Base-by-base conservation (phyloP, 2,888 invertebrate genomes). In the Liposcelis brunnea region DNA sequence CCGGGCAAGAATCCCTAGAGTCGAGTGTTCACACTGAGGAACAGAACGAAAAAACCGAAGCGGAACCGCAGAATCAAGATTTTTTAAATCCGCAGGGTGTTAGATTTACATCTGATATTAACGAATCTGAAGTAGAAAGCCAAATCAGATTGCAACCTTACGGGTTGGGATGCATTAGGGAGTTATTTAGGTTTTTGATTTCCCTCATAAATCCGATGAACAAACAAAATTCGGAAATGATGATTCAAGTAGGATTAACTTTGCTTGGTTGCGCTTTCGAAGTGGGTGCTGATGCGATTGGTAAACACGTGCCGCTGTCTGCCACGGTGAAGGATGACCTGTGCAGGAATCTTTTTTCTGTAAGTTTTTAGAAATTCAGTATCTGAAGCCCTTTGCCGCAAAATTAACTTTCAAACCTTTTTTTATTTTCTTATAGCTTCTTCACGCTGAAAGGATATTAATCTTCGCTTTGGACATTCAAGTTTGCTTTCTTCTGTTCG, bases 261-360 rank as follows among this genome's bases (percentile, higher is more conserved):
- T 69, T 99, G 46, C 71, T 93, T 26, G 89, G 90, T n/a, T 89
- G 94, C 0, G 91, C 91, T 0, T 74, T 98, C 48, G 97, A 98
- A 64, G 83, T 93, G 45, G 84, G 86, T 1, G 90, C 87, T 1
- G 93, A 94, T 61, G 79, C 82, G 56, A 74, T 98, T 50, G 79
- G 86, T 6, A 74, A 75, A 54, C 82, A 80, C 60, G 75, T 79
- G 2, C 79, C 86, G 0, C 68, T 98, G 11, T 64, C 94, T 49
- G 69, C 74, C 16, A 68, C 95, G 11, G 82, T 93, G n/a, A 85
- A 82, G 59, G 93, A 95, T 63, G 89, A 93, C 53, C 68, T 97
- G 46, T 87, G 89, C 60, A 71, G 86, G 55, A 90, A 93, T 65
- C 65, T 97, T 51, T 78, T 93, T 56, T 74, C 80, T 53, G 83